Evolutionary conservation across 2,888 invertebrate genomes (phyloP).

Genomic region (Ophioninae sp.): DNA sequence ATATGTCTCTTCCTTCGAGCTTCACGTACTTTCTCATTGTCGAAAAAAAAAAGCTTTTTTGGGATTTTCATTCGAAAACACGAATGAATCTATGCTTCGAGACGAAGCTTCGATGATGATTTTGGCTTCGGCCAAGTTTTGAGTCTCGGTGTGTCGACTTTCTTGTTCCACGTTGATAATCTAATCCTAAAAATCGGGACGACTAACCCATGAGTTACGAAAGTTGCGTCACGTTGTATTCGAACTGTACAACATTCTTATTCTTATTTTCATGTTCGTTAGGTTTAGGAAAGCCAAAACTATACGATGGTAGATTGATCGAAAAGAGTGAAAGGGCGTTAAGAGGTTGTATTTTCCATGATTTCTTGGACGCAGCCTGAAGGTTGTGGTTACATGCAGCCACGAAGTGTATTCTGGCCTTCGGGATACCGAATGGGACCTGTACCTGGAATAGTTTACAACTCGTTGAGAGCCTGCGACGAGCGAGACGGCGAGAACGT

Average conservation of each 20-base stretch:
- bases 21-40: no score
- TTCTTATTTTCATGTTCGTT: constrained; percentile 64
- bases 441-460: constrained; percentile 72
- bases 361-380: constrained; percentile 74
- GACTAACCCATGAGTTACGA: neutral
- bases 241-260: constrained; percentile 2
- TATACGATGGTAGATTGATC: constrained; percentile 25
- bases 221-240: constrained; percentile 2
- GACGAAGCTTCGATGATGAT: no score
- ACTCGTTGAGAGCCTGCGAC: constrained; percentile 69
- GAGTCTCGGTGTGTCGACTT: neutral
- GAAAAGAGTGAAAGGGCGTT: constrained; percentile 29
- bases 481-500: constrained; percentile 68
- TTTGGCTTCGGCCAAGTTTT: no score
- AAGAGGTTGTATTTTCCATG: constrained; percentile 63
- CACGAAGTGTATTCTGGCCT: constrained; percentile 73
- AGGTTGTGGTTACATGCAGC: constrained; percentile 78
- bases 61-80: no score
- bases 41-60: no score
- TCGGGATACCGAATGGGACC: constrained; percentile 72
- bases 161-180: neutral
- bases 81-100: no score
- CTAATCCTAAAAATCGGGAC: neutral
- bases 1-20: no score
- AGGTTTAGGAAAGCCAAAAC: constrained; percentile 62